Conservation (phyloP, 2,888 invertebrate species). For the Calameuta pallipes region DNA sequence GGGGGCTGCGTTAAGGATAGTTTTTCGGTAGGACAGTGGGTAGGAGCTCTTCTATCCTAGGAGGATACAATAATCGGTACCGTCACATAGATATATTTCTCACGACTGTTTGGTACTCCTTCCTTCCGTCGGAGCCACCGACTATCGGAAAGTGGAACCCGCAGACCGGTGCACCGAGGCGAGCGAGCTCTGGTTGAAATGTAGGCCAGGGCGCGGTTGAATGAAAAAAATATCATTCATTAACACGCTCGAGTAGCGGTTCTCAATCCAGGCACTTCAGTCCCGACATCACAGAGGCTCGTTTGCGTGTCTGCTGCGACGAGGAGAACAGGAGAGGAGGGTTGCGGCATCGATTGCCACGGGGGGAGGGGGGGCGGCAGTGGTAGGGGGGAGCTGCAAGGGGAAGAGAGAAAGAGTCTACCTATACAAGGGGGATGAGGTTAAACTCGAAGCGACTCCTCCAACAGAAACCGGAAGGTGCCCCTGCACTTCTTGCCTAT, state of each 20-base stretch:
- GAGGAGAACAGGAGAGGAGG: not conserved
- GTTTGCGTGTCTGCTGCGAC: constrained; percentile 2
- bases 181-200: constrained; percentile 45
- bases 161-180: constrained; percentile 30
- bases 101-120: not conserved
- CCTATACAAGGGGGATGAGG: not conserved
- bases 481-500: not conserved
- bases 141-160: constrained; percentile 39
- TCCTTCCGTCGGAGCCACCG: not conserved
- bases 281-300: not conserved
- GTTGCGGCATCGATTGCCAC: not conserved
- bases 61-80: not conserved
- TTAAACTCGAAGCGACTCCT: not conserved
- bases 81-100: not conserved
- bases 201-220: constrained; percentile 63
- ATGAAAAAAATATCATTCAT: constrained; percentile 64
- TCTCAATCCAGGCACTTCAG: constrained; percentile 37
- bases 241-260: constrained; percentile 57
- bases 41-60: not conserved
- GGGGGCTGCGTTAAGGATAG: not conserved
- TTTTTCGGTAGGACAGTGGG: not conserved
- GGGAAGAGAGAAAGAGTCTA: not conserved
- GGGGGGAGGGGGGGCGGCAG: not conserved
- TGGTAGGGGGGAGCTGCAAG: not conserved
- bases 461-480: not conserved